phyloP scores from a whole-genome alignment of 1,140 invertebrate species.

The Camponotus floridanus region DNA sequence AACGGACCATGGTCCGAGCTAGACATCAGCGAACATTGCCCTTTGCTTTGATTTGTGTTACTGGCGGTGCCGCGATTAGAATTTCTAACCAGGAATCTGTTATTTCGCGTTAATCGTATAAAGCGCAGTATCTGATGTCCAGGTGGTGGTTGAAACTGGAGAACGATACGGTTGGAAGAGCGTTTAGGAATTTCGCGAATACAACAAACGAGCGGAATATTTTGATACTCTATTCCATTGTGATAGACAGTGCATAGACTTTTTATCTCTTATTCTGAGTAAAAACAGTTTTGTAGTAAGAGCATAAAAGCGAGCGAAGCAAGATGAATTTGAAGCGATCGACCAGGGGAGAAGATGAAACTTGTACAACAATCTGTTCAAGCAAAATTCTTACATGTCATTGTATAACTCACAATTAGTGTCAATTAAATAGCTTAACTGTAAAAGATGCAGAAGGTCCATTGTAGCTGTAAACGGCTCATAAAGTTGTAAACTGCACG shows the following conservation, averaged over 20 bases:
- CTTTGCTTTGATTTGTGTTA: slow-evolving; percentile 67
- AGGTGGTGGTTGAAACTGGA: slow-evolving; percentile 31
- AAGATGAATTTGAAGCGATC: neutral
- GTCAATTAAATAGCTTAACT: neutral
- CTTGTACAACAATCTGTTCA: neutral
- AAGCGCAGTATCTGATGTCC: slow-evolving; percentile 63
- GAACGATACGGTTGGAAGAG: neutral
- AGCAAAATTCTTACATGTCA: neutral
- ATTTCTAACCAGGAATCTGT: slow-evolving; percentile 70
- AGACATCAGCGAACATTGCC: slow-evolving; percentile 44
- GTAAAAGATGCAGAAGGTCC: neutral
- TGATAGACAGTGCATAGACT: neutral
- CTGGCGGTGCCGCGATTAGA: slow-evolving; percentile 58
- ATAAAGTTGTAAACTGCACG: slow-evolving; percentile 71
- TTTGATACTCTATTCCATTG: neutral
- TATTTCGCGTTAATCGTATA: slow-evolving; percentile 68
- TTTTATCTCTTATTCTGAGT: neutral
- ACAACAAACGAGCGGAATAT: neutral
- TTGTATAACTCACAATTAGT: neutral
- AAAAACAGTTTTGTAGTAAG: neutral
- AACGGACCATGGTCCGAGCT: slow-evolving; percentile 12
- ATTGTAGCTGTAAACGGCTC: slow-evolving; percentile 52
- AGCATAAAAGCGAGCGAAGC: neutral
- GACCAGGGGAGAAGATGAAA: neutral
- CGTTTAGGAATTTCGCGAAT: slow-evolving; percentile 8